A percentile compares a stretch with the other conserved stretches of the same genome.
These are phyloP conservation scores for Heterotilapia buettikoferi DNA, from an alignment of 2,113 vertebrate genomes.

Conservation along the genomic window DNA sequence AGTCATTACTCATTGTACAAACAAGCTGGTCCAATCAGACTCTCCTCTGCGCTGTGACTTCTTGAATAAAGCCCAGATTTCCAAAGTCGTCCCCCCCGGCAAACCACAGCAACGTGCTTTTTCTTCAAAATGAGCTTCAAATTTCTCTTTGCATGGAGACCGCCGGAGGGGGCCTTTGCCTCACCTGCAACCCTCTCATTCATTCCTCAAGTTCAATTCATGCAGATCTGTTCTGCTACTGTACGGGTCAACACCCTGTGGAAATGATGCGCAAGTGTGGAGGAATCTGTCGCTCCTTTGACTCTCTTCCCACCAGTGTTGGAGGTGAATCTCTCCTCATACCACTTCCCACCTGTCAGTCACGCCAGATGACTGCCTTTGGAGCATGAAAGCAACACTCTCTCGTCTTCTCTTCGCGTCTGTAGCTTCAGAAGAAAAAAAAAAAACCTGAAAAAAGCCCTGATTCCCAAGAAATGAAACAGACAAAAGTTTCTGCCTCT, in stretches of 20 bases:
- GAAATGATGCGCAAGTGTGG: constrained; percentile 40
- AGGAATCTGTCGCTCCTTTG: constrained; percentile 15
- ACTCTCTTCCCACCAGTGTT: constrained; percentile 39
- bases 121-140: constrained; percentile 49
- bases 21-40: constrained; percentile 21
- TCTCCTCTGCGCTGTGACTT: constrained; percentile 1
- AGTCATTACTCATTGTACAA: constrained; percentile 46
- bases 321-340: constrained; percentile 39
- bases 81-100: neutral
- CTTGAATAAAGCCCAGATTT: constrained; percentile 7
- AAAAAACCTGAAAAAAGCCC: neutral
- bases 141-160: constrained; percentile 27
- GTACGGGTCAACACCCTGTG: constrained; percentile 52
- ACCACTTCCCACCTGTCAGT: constrained; percentile 54
- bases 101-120: constrained; percentile 37
- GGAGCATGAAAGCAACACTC: constrained; percentile 46
- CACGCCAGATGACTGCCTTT: constrained; percentile 39
- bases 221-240: constrained; percentile 36
- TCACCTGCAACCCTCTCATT: neutral
- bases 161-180: neutral
- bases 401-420: neutral
- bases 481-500: constrained; percentile 32
- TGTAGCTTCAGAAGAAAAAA: constrained; percentile 8
- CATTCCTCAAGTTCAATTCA: constrained; percentile 29
- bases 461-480: constrained; percentile 49